A percentile compares a stretch with the other conserved stretches of the same genome.
Evolutionary conservation across 2,888 invertebrate genomes (phyloP).

Genomic region (Trachelus stipa): DNA sequence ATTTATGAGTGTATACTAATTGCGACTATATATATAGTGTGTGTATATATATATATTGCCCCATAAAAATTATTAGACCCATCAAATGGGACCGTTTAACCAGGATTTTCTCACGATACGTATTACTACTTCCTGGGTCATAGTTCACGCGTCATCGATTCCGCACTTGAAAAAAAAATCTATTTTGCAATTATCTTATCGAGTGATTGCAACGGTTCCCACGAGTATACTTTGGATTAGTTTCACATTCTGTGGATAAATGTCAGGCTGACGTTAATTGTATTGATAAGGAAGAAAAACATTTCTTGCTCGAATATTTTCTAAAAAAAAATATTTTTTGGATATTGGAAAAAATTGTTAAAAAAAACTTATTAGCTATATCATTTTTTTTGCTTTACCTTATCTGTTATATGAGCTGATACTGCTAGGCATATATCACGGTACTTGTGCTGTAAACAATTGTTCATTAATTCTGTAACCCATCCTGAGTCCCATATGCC

Average conservation of each 20-base stretch:
- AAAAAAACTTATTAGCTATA: neutral
- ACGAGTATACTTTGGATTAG: neutral
- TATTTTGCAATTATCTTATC: conserved; percentile 7
- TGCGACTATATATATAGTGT: no score
- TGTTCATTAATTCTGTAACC: neutral
- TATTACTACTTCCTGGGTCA: neutral
- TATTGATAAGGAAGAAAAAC: neutral
- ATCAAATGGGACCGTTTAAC: neutral
- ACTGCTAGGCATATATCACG: neutral
- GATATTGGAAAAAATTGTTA: neutral
- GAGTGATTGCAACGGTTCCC: neutral
- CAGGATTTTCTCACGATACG: conserved; percentile 1
- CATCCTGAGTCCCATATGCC: conserved; percentile 2
- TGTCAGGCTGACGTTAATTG: neutral
- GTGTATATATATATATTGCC: neutral
- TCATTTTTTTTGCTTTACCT: neutral
- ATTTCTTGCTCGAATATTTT: neutral
- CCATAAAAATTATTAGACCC: neutral
- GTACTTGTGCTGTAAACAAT: neutral
- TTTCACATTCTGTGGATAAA: neutral
- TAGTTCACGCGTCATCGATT: neutral
- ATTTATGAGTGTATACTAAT: no score
- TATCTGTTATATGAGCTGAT: neutral
- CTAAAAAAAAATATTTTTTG: neutral
- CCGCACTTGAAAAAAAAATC: neutral